Evolutionary conservation across 2,888 invertebrate genomes (phyloP).

Genomic region (Cetonia aurata): DNA sequence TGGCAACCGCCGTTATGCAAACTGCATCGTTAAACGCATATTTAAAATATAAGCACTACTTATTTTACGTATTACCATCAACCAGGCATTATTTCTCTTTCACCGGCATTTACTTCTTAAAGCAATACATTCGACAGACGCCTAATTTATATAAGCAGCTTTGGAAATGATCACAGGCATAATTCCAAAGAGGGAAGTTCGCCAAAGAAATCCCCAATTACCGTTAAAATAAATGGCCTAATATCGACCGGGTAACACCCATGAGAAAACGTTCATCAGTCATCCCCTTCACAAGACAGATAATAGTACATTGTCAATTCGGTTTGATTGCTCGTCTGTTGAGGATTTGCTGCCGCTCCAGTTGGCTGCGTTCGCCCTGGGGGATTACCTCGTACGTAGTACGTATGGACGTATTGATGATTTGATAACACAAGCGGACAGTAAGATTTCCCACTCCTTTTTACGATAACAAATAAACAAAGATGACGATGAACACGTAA

Average conservation of each 20-base stretch:
- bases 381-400: constrained; percentile 41
- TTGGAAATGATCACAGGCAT: neutral
- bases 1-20: too few species aligned
- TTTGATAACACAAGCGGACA: constrained; percentile 42
- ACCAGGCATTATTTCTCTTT: neutral
- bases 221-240: constrained; percentile 23
- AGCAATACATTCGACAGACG: constrained; percentile 10
- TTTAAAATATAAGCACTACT: too few species aligned
- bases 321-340: constrained; percentile 43
- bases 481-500: too few species aligned
- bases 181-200: neutral
- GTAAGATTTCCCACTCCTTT: neutral
- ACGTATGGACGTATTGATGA: constrained; percentile 45
- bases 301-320: constrained; percentile 47
- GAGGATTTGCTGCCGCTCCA: constrained; percentile 35
- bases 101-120: neutral
- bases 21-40: too few species aligned
- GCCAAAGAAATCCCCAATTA: constrained; percentile 23
- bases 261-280: constrained; percentile 43
- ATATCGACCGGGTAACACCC: neutral
- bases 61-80: too few species aligned
- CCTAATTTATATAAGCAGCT: neutral
- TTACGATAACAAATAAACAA: too few species aligned
- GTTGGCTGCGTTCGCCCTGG: neutral
- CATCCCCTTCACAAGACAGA: constrained; percentile 41